These are phyloP conservation scores for Oscarella lobularis DNA, from an alignment of 37 sponge, comb jelly and placozoan species.

Conservation along the genomic window DNA sequence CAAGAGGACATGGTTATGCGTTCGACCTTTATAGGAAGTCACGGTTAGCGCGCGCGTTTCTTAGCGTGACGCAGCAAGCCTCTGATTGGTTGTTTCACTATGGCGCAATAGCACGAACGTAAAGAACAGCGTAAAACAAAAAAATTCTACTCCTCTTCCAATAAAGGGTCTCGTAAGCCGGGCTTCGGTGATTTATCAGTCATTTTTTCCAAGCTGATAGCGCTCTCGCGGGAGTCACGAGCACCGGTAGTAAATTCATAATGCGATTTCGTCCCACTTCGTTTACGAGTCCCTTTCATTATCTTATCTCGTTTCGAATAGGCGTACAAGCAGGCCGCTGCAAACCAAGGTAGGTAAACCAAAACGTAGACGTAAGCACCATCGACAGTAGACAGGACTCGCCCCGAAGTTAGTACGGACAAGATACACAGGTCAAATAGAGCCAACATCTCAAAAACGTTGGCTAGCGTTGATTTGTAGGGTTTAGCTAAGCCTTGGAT, in stretches of 20 bases:
- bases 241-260: too few species aligned
- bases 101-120: too few species aligned
- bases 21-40: too few species aligned
- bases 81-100: too few species aligned
- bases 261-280: too few species aligned
- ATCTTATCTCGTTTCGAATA: not conserved
- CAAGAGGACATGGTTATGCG: too few species aligned
- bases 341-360: not conserved
- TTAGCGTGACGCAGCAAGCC: too few species aligned
- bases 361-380: too few species aligned
- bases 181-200: not conserved
- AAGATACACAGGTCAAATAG: not conserved
- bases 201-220: not conserved
- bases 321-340: not conserved
- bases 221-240: too few species aligned
- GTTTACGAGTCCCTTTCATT: not conserved
- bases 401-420: not conserved
- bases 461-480: not conserved
- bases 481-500: not conserved
- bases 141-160: not conserved
- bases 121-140: too few species aligned
- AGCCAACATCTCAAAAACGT: not conserved
- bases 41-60: too few species aligned
- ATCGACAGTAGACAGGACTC: not conserved
- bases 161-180: not conserved